Evolutionary conservation across 2,113 vertebrate genomes (phyloP).

Genomic region (Sciurus niger): DNA sequence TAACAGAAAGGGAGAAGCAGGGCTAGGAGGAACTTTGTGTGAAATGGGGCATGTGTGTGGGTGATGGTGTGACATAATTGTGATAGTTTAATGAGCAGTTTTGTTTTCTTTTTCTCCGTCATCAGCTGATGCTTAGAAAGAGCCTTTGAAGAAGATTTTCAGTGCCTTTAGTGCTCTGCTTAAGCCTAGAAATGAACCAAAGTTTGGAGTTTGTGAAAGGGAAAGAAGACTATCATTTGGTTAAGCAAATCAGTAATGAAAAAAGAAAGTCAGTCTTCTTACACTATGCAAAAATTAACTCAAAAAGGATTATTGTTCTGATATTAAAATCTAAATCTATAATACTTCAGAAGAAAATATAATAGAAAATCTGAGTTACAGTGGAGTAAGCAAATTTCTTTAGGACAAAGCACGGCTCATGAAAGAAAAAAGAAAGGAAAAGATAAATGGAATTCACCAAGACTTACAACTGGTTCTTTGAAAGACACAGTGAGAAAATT

Average conservation of each 20-base stretch:
- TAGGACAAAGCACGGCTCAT: neutral
- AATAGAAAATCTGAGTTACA: neutral
- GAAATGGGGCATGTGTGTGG: neutral
- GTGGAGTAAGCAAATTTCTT: neutral
- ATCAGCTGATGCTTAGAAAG: neutral
- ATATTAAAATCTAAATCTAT: neutral
- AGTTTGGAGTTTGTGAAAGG: neutral
- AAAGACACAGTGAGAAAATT: neutral
- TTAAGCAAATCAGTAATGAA: neutral
- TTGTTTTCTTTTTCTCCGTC: neutral
- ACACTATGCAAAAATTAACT: neutral
- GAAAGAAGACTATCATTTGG: neutral
- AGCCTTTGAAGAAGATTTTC: neutral
- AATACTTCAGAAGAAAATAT: neutral
- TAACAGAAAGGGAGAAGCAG: neutral
- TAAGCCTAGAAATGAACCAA: neutral
- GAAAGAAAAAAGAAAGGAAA: neutral
- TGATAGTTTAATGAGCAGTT: neutral
- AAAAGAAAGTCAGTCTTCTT: neutral
- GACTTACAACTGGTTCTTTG: neutral
- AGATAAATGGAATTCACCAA: neutral
- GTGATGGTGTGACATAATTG: neutral
- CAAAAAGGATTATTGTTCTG: neutral
- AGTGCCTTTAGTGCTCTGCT: neutral
- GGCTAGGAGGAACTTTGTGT: neutral